Evolutionary conservation across 1,140 invertebrate genomes (phyloP), one percentile per base, ranked within the genome.

Genomic region (Sinella curviseta): DNA sequence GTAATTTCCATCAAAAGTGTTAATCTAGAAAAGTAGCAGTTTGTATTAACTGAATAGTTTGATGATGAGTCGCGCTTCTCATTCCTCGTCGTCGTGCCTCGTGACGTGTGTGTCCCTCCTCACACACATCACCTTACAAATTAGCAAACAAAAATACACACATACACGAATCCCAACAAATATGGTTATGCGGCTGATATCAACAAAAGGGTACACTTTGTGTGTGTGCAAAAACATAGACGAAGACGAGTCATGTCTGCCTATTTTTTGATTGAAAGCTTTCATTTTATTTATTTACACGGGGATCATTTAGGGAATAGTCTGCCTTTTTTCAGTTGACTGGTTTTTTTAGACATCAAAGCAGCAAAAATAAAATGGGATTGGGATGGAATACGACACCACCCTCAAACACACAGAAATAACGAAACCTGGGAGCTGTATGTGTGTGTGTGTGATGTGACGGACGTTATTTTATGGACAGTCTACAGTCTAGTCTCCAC

Each of bases 241-340:
- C 16, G 24, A 26, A 14, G 24, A n/a, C 57, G 24, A 65, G 14
- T 65, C 57, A 4, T 65, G 57, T n/a, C 26, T 4, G 16, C 24
- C 4, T 16, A 4, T 4, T 12, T 8, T 65, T 65, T 65, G 57
- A 65, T n/a, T 65, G 57, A 65, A 65, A 65, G 57, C 57, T 26
- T 65, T 65, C 57, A 65, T 65, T 65, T 65, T 65, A n/a, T 65
- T n/a, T 65, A 65, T 65, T 65, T 26, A 65, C 57, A 48, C 39
- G 39, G 20, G 39, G 20, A 48, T 12, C 39, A 48, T 48, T 8
- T 12, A 48, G 8, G 8, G 20, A 48, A 8, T 8, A 48, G 39
- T 48, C 39, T 20, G 39, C 39, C 39, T 48, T 8, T 8, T 48
- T 48, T 48, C 39, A 12, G 8, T 20, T 48, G 20, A 48, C 39